These are phyloP conservation scores for Zootermopsis nevadensis DNA, from an alignment of 2,888 invertebrate genomes.

Conservation along the genomic window DNA sequence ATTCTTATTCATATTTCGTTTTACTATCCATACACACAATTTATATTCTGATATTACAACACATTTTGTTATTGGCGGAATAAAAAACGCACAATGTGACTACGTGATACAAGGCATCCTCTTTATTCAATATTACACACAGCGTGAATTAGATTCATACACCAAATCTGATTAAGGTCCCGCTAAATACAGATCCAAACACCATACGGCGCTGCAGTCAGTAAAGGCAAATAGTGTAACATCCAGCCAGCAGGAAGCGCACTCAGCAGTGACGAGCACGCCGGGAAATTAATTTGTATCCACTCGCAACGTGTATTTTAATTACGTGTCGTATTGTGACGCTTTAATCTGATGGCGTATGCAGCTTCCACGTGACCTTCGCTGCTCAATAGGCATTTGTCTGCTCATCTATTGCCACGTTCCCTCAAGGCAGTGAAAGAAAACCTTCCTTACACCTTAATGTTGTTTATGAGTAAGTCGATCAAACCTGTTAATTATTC, in stretches of 20 bases:
- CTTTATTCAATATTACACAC: neutral
- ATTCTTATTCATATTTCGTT: constrained; percentile 1
- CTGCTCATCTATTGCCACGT: neutral
- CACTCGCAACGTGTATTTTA: constrained; percentile 10
- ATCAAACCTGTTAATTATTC: neutral
- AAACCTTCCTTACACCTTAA: neutral
- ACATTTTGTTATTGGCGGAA: neutral
- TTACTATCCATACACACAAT: neutral
- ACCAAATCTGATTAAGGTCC: neutral
- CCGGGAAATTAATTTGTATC: constrained; percentile 11
- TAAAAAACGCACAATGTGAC: constrained; percentile 3
- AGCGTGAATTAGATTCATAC: constrained; percentile 10
- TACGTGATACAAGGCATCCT: constrained; percentile 2
- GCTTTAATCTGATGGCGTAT: constrained; percentile 1
- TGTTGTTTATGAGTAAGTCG: neutral
- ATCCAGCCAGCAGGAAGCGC: constrained; percentile 9
- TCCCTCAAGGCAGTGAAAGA: neutral
- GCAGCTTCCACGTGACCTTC: neutral
- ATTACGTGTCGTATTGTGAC: neutral
- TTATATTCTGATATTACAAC: neutral
- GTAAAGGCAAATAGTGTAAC: neutral
- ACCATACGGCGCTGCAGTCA: neutral
- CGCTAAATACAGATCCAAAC: constrained; percentile 10
- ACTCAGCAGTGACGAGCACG: neutral
- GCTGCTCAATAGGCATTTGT: neutral